Evolutionary conservation across 2,113 vertebrate species (phyloP), one percentile per base, ranked within the genome.

Genomic region (Calidris pugnax): DNA sequence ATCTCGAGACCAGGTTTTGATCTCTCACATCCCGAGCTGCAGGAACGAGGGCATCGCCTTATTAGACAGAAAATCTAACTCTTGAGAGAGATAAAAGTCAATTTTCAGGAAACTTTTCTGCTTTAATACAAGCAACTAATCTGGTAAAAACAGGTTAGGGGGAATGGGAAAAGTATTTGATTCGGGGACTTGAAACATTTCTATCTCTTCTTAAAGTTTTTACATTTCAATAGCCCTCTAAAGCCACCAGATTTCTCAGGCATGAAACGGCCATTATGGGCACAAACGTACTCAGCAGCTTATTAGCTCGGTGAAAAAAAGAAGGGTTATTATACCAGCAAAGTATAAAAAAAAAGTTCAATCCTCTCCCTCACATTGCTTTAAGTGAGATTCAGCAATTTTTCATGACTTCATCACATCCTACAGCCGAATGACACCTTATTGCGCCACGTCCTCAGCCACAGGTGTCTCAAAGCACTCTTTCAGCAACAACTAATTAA

Each of bases 11-110:
- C 26, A 24, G 53, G 72, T 41, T 79, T 78, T 37, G 66, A 59
- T 74, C 67, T 53, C 27, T 50, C 2, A 2, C 48, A 51, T 17
- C 37, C 60, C 1, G 0, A 69, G 63, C 68, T n/a, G 22, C 1
- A 1, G 41, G 56, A 88, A 81, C 0, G 5, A 77, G 87, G 35
- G 41, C 64, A 85, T 3, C 0, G 1, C 3, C 0, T 84, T 50
- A 33, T 28, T 10, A 72, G 41, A 35, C 19, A 27, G 64, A 71
- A 63, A 64, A 87, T 24, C 17, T 5, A 45, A 41, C 63, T 56
- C 59, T 23, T 21, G 27, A 67, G 69, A 37, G 47, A 89, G 53
- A 73, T 7, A 75, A 51, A 85, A 62, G 56, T 16, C 48, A 56
- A 33, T 47, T 66, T 85, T 39, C 0, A 3, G 43, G 33, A 17